Conservation (phyloP, 2,888 invertebrate species). For the Zeuzera pyrina region DNA sequence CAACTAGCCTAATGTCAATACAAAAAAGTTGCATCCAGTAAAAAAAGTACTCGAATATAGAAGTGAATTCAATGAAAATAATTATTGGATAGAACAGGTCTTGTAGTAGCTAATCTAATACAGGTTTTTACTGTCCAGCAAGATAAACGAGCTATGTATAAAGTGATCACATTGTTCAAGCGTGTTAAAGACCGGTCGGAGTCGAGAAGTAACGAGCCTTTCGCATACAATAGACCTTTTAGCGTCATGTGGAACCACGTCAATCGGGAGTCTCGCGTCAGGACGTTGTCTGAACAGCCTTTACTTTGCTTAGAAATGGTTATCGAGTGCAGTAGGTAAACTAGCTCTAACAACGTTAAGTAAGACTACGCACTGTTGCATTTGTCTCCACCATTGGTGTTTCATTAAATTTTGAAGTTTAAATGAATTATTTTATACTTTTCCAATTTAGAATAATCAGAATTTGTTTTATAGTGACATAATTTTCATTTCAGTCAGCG, state of each 20-base stretch:
- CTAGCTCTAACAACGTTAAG: too few relatives aligned
- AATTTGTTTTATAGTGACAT: too few relatives aligned
- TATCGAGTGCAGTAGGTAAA: too few relatives aligned
- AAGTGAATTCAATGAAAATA: neutral
- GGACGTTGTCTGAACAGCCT: neutral
- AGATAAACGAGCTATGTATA: slow-evolving; percentile 56
- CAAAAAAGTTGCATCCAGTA: too few relatives aligned
- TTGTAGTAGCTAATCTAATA: neutral
- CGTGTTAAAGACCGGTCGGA: slow-evolving; percentile 68
- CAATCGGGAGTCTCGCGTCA: slow-evolving; percentile 51
- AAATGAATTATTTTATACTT: too few relatives aligned
- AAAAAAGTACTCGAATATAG: neutral
- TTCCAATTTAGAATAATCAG: too few relatives aligned
- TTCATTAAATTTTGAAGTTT: too few relatives aligned
- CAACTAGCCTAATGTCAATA: too few relatives aligned
- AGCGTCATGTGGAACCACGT: slow-evolving; percentile 65
- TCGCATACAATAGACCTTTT: slow-evolving; percentile 73
- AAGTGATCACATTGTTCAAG: slow-evolving; percentile 64
- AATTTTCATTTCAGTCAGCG: too few relatives aligned
- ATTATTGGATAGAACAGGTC: neutral
- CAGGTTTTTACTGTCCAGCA: slow-evolving; percentile 11
- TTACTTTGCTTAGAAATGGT: too few relatives aligned
- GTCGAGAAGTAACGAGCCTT: slow-evolving; percentile 59
- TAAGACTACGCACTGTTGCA: too few relatives aligned
- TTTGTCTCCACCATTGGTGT: too few relatives aligned